Conservation (phyloP, 2,888 invertebrate species). For the Gymnoscelis rufifasciata region DNA sequence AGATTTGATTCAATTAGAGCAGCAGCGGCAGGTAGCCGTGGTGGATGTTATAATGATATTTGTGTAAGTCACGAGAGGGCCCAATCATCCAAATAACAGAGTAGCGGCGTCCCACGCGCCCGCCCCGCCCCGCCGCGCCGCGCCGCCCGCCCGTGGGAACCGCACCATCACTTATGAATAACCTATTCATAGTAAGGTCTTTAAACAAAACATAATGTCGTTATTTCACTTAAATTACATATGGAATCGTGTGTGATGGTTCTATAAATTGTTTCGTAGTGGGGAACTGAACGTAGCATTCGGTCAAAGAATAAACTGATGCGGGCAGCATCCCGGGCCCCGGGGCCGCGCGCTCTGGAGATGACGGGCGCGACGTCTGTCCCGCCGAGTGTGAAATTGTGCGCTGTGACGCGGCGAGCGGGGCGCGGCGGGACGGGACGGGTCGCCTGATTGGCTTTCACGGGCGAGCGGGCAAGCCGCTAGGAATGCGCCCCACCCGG, state of each 20-base stretch:
- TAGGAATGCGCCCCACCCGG: slow-evolving; percentile 44
- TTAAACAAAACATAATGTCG: too few relatives aligned
- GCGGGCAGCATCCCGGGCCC: too few relatives aligned
- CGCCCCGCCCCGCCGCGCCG: slow-evolving; percentile 21
- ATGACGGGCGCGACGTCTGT: too few relatives aligned
- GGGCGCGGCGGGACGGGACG: background rate
- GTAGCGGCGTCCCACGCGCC: slow-evolving; percentile 8
- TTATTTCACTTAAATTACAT: too few relatives aligned
- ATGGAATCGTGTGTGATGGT: too few relatives aligned
- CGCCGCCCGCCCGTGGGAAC: slow-evolving; percentile 6
- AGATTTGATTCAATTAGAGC: slow-evolving; percentile 8
- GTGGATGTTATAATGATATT: slow-evolving; percentile 13
- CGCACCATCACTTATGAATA: too few relatives aligned
- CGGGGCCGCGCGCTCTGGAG: too few relatives aligned
- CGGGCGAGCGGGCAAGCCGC: slow-evolving; percentile 61
- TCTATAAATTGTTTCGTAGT: too few relatives aligned
- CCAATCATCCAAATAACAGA: slow-evolving; percentile 21
- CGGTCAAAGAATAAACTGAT: too few relatives aligned
- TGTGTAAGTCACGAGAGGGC: slow-evolving; percentile 13
- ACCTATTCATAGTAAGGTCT: too few relatives aligned
- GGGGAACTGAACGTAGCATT: too few relatives aligned
- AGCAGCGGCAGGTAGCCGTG: background rate
- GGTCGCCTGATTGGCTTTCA: slow-evolving; percentile 64
- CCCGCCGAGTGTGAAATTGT: too few relatives aligned
- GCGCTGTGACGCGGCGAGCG: background rate